phyloP scores from a whole-genome alignment of 2,797 vertebrate species.

The Pterois miles region DNA sequence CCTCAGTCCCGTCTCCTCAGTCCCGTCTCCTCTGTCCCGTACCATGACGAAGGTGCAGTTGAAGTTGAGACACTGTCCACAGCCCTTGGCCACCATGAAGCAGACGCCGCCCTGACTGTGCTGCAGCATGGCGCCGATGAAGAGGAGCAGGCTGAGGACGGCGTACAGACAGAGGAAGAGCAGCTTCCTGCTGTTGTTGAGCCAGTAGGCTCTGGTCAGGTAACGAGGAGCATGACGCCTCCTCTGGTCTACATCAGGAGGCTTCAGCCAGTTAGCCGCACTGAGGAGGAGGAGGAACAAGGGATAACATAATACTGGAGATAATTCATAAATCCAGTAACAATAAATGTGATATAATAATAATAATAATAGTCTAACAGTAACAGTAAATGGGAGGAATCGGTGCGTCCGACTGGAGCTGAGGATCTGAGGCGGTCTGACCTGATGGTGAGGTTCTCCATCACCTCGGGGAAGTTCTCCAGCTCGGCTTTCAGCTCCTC shows the following conservation, averaged over 20 bases:
- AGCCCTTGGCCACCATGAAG: conserved; percentile 86
- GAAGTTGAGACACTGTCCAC: conserved; percentile 91
- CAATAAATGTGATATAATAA: no score
- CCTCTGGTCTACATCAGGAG: conserved; percentile 64
- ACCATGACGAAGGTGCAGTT: conserved; percentile 91
- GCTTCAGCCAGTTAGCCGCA: conserved; percentile 90
- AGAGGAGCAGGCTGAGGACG: conserved; percentile 83
- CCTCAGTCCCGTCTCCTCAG: fast-evolving
- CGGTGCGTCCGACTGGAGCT: no score
- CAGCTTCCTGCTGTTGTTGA: conserved; percentile 87
- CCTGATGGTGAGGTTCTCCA: conserved; percentile 95
- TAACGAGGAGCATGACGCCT: conserved; percentile 70
- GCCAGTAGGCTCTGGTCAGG: conserved; percentile 87
- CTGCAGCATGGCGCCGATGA: conserved; percentile 72
- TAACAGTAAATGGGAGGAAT: no score
- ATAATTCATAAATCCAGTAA: no score
- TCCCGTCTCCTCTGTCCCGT: conserved; percentile 16
- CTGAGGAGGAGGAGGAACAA: conserved; percentile 70
- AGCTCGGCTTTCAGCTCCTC: conserved; percentile 90
- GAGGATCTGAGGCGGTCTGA: conserved; percentile 48
- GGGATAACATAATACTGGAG: no score
- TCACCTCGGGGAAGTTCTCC: conserved; percentile 88
- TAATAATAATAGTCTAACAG: no score
- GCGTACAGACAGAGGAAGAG: conserved; percentile 83
- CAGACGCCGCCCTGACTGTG: conserved; percentile 66